Conservation (phyloP, 2,113 vertebrate genomes). For the Alosa alosa region DNA sequence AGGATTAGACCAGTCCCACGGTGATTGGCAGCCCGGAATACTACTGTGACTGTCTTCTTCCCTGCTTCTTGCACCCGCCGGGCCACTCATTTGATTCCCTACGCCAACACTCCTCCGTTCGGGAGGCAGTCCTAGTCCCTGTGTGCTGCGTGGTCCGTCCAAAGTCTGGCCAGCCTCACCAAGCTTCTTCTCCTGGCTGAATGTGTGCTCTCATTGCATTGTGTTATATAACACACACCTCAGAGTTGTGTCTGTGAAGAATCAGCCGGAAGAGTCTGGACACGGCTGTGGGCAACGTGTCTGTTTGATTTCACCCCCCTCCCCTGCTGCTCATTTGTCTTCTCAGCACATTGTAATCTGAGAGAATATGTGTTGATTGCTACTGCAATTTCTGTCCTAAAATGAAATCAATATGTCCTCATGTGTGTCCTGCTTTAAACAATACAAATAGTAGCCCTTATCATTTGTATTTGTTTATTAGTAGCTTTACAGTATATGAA, state of each 20-base stretch:
- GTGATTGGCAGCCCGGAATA: constrained; percentile 7
- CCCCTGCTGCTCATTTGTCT: not conserved
- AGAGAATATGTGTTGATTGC: not conserved
- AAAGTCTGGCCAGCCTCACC: not conserved
- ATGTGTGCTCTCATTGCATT: not conserved
- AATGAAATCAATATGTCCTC: not conserved
- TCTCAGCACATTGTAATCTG: not conserved
- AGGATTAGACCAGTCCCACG: not conserved
- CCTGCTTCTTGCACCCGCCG: not conserved
- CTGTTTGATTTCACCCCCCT: not conserved
- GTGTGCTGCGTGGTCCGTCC: not conserved
- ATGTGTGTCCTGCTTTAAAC: not conserved
- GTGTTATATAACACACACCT: not conserved
- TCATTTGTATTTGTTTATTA: not conserved
- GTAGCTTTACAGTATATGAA: not conserved
- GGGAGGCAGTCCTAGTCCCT: not conserved
- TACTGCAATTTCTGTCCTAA: not conserved
- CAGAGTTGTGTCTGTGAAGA: not conserved
- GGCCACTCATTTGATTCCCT: not conserved
- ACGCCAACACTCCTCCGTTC: not conserved
- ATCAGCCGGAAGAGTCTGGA: not conserved
- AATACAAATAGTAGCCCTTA: not conserved
- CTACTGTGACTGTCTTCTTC: not conserved
- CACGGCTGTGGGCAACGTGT: not conserved
- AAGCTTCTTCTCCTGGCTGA: not conserved